Evolutionary conservation across 1,140 invertebrate genomes (phyloP), one percentile per base, ranked within the genome.

Genomic region (Achroia grisella): DNA sequence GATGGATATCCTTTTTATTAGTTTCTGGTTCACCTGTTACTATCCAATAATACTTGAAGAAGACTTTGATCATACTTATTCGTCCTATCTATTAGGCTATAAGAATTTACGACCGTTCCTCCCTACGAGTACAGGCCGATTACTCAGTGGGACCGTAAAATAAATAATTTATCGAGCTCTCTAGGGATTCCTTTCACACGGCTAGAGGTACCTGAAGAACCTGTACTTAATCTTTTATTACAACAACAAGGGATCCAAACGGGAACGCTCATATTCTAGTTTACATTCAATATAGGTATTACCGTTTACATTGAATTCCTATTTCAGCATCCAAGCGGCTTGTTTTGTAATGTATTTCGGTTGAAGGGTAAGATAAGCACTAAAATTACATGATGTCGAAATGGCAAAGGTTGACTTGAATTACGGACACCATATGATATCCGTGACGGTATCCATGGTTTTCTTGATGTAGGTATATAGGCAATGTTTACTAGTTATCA

Each of bases 91-190:
- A 37, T 17, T 37, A 31, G 2, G 48, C 51, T 47, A 56, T 64
- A 57, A 69, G 55, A 71, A 69, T 73, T 73, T 73, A 75, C 60
- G 66, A 56, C 39, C 56, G 39, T 62, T 45, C 53, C 56, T 48
- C 47, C 46, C 32, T 58, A 69, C 50, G 60, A 62, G 52, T 23
- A 23, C 17, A 2, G 60, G 63, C 47, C 62, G 62, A 64, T 69
- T 68, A 71, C 71, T 72, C 69, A 74, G 44, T 64, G 47, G 60
- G 56, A 45, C 67, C 66, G 64, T 69, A 65, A 71, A 73, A 67
- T 71, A 70, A 68, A 69, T 67, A 68, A 74, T 71, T 74, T 71
- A 70, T 71, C 43, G 54, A 61, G 44, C 52, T 31, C 56, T 62
- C 47, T 67, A 71, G 71, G 63, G 65, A 67, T 69, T 68, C 54